phyloP scores from a whole-genome alignment of 1,140 invertebrate species.

The Chrysopa pallens region DNA sequence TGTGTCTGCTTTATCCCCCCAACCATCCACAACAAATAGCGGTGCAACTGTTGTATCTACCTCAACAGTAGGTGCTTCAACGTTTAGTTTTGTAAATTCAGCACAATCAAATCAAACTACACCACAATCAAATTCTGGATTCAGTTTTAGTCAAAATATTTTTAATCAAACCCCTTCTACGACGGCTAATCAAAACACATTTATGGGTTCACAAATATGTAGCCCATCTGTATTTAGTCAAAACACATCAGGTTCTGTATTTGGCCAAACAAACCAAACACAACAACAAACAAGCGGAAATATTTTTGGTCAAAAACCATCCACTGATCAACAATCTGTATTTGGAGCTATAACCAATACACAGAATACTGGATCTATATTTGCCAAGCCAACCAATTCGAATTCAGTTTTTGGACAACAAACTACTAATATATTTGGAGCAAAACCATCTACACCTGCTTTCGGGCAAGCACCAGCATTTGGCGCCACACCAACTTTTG shows the following conservation, averaged over 20 bases:
- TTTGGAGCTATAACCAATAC: too few relatives aligned
- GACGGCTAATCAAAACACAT: background rate
- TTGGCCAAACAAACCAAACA: conserved; percentile 5
- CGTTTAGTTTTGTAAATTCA: background rate
- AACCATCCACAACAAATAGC: background rate
- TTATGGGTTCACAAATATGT: background rate
- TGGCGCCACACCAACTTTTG: conserved; percentile 12
- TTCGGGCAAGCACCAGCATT: conserved; percentile 9
- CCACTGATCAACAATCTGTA: background rate
- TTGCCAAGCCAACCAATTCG: conserved; percentile 7
- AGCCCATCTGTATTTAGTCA: conserved; percentile 6
- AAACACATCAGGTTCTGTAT: conserved; percentile 5
- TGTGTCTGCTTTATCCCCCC: background rate
- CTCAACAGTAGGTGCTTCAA: background rate
- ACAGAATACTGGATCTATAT: conserved; percentile 5
- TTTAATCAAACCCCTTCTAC: conserved; percentile 1
- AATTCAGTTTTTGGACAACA: conserved; percentile 7
- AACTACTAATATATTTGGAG: background rate
- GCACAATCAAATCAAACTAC: conserved; percentile 5
- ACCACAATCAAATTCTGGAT: background rate
- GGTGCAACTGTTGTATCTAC: background rate
- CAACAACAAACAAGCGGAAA: background rate
- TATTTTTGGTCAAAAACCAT: background rate
- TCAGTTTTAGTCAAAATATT: conserved; percentile 3
- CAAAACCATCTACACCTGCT: conserved; percentile 1